Percentiles rank a stretch among this genome's conserved stretches.
phyloP scores from a whole-genome alignment of 2,797 vertebrate genomes.

The Leucoraja ocellata region DNA sequence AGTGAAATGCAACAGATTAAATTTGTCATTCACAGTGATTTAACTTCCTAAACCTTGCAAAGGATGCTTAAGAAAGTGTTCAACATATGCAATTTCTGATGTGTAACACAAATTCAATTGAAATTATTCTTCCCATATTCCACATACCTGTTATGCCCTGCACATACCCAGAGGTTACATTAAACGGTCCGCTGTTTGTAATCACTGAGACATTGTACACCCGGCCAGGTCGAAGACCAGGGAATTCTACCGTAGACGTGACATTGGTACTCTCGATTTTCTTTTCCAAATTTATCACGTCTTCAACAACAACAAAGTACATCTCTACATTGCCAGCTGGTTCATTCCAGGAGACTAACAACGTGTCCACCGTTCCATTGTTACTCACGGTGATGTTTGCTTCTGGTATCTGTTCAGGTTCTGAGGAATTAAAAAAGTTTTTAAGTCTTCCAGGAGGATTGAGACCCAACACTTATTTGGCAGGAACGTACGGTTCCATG shows the following conservation, averaged over 20 bases:
- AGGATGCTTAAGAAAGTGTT: not conserved
- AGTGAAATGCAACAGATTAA: not conserved
- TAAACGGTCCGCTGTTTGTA: not conserved
- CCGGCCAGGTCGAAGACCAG: not conserved
- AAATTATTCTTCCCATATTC: too few species aligned
- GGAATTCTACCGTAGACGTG: not conserved
- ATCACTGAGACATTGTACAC: not conserved
- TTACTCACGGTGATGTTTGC: too few species aligned
- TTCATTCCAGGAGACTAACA: too few species aligned
- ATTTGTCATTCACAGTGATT: not conserved
- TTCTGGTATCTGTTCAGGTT: too few species aligned
- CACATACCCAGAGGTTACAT: not conserved
- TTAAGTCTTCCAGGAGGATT: not conserved
- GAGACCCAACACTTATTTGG: too few species aligned
- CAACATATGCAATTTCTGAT: not conserved
- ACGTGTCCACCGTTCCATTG: too few species aligned
- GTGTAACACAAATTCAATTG: not conserved
- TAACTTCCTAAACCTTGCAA: not conserved
- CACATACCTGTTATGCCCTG: too few species aligned
- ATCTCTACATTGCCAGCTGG: conserved; percentile 5
- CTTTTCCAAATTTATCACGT: too few species aligned
- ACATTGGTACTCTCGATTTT: not conserved
- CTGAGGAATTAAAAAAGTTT: too few species aligned
- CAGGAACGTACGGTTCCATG: too few species aligned
- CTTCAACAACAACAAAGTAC: not conserved